Base-by-base conservation (phyloP, 2,113 vertebrate genomes). In the Trichomycterus rosablanca region DNA sequence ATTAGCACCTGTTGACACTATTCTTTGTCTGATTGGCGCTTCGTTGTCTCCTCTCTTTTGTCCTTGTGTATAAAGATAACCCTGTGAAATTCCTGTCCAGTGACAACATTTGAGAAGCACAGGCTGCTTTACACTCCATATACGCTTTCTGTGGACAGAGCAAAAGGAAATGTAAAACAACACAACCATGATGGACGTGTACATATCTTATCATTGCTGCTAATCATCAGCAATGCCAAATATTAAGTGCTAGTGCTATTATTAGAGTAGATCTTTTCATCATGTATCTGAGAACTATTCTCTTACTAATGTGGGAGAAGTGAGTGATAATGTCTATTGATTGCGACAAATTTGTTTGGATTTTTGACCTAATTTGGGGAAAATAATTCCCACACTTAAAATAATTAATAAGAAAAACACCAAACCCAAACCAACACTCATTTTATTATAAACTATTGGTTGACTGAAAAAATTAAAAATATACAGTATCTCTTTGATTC, bases 21-120 rank as follows among this genome's bases (percentile, higher is more conserved):
- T 64, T 55, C 15, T 43, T 64, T 20, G 30, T 68, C 30, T 71
- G 44, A 30, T 48, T 63, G 55, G 63, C 49, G 10, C 35, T 35
- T 61, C 53, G 67, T 73, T 67, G 66, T 69, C 51, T 60, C 55
- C 64, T 53, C 63, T 24, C 37, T 32, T 63, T 73, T 78, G 73
- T 73, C 70, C 58, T 75, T 71, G 70, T 66, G 65, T 59, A 64
- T 37, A 73, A 71, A 75, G 62, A 71, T 71, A 75, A 71, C 50
- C 24, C 60, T 51, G 65, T 68, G 66, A 64, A 45, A 75, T 69
- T 71, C 54, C 65, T 57, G 22, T 16, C 22, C 39, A 18, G 35
- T 61, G 70, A 70, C 59, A 23, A 32, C 24, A 37, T 23, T 32
- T 76, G 67, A 64, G 54, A 51, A 51, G 57, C 16, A 67, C 57